These are phyloP conservation scores for Ophonus ardosiacus DNA, from an alignment of 2,888 invertebrate genomes.

Conservation along the genomic window DNA sequence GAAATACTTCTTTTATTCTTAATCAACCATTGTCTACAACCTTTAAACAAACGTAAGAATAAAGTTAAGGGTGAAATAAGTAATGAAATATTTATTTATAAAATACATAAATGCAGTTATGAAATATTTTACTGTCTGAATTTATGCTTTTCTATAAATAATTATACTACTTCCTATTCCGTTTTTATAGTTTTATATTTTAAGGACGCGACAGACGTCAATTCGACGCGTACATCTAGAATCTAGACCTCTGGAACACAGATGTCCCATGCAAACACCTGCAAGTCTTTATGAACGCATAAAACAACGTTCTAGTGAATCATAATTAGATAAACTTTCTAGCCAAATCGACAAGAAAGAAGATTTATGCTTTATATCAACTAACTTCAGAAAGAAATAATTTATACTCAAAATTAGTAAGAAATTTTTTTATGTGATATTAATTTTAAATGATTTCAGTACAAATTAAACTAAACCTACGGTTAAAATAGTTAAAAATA, in stretches of 20 bases:
- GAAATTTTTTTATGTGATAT: too few relatives aligned
- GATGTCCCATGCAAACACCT: slow-evolving; percentile 51
- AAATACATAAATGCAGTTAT: too few relatives aligned
- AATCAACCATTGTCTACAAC: too few relatives aligned
- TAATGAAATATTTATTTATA: too few relatives aligned
- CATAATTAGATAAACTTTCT: slow-evolving; percentile 58
- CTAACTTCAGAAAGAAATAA: neutral
- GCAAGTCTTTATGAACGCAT: slow-evolving; percentile 51
- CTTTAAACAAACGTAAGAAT: too few relatives aligned
- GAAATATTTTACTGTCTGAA: too few relatives aligned
- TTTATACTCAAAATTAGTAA: too few relatives aligned
- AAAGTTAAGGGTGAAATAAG: too few relatives aligned
- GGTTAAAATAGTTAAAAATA: too few relatives aligned
- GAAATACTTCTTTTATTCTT: too few relatives aligned
- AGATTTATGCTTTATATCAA: neutral
- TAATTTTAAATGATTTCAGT: too few relatives aligned
- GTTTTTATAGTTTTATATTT: neutral
- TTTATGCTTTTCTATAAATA: neutral
- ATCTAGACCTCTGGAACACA: slow-evolving; percentile 24
- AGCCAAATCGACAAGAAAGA: neutral
- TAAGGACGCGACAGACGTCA: neutral
- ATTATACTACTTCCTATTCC: neutral
- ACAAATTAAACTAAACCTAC: too few relatives aligned
- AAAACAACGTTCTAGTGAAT: slow-evolving; percentile 57
- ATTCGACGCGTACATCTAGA: neutral